Base-by-base conservation (phyloP, 2,113 vertebrate genomes). In the Muntiacus muntjak region DNA sequence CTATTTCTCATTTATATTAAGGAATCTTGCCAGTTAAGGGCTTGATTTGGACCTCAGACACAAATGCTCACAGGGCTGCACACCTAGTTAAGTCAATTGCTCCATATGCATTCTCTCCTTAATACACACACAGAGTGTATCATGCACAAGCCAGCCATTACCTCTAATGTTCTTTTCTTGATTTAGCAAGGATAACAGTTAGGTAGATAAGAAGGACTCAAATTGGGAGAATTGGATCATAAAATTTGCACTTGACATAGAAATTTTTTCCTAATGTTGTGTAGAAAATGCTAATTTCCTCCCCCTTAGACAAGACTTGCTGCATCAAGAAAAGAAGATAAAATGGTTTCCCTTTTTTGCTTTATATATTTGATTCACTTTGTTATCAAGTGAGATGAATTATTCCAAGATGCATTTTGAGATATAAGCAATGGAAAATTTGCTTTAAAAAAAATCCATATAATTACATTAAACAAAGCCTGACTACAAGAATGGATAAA, bases 1-100 rank as follows among this genome's bases (percentile, higher is more conserved):
- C 98, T 94, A 98, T 98, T 98, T 98, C 98, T 98, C 98, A 98
- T 97, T 96, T 98, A 97, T 98, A 98, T 98, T 97, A 98, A 97
- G 97, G 96, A 97, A 97, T 96, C 85, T 96, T 97, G 98, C 97
- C 97, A 96, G 98, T 98, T 98, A 98, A 98, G 95, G 96, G 97
- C 91, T 98, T 98, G 98, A 97, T 97, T 94, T 97, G 97, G 95
- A 95, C 97, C 87, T 95, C 96, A 97, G 96, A 96, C 96, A 97
- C 96, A 97, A 98, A 96, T 81, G 95, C 19, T 11, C 96, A 93
- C 81, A 94, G 91, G 60, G 93, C 58, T 86, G 76, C 96, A 88
- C 54, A 98, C 97, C 98, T 98, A 98, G 96, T 98, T 98, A 98
- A 98, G 97, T 97, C 98, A 97, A 95, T 98, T 97, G 97, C 97